Evolutionary conservation across 2,888 invertebrate species (phyloP), one percentile per base, ranked within the genome.

Genomic region (Chelonus formosanus): DNA sequence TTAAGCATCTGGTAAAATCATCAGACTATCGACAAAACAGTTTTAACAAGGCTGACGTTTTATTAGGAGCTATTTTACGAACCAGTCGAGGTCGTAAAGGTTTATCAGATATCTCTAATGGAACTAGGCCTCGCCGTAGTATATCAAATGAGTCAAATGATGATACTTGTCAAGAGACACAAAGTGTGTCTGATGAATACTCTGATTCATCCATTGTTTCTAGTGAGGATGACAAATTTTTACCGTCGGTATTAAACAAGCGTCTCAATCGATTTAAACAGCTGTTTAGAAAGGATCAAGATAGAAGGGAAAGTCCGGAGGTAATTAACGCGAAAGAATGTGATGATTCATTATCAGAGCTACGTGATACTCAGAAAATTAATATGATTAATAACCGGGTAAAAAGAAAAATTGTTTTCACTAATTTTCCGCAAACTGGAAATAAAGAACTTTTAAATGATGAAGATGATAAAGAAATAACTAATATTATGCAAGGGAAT

Each of bases 11-110:
- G 3, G 36, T 10, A 65, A 69, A 67, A 5, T 48, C 67, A 8
- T 52, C 52, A 35, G 71, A 74, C 47, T 64, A 67, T 48, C 45
- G 71, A 59, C 69, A 74, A 44, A 74, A 76, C 56, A 78, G 75
- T 5, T 76, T 78, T 20, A 87, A 85, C 76, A 87, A 87, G 73
- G 87, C 87, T 10, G 88, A 88, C 73, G 80, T 87, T 60, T 74
- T 88, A 67, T 76, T 89, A 63, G 87, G 88, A 70, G 88, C 89
- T 62, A 88, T 89, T 70, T 84, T 88, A 75, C 82, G 88, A 40
- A 85, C 87, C 62, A 86, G 85, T 71, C 83, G 82, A 71, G 84
- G 84, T 58, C 81, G 81, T 55, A 80, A 80, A 52, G 73, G 73
- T n/a, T 63, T 73, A n/a, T 58, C 70, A 4, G 75, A 79, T 57